These are phyloP conservation scores for Drosophila meridionalis DNA, from an alignment of 2,888 invertebrate genomes.

Conservation along the genomic window DNA sequence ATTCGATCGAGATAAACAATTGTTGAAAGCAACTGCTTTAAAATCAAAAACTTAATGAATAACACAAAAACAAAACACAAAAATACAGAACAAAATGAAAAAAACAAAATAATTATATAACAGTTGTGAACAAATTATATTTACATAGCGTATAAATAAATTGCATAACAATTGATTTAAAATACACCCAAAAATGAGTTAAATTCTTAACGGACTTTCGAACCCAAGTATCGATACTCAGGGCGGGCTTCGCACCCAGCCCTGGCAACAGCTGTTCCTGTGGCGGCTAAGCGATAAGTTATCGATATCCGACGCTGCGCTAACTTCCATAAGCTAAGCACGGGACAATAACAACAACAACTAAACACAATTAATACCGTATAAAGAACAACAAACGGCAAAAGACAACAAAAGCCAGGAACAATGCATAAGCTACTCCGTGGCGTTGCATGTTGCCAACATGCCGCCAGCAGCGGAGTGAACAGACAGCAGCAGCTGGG, in stretches of 20 bases:
- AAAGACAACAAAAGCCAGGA: background rate
- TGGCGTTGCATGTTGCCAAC: constrained; percentile 55
- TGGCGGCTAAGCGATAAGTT: constrained; percentile 31
- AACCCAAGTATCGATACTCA: constrained; percentile 1
- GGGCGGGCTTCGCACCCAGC: background rate
- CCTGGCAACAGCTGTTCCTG: constrained; percentile 33
- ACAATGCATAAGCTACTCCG: constrained; percentile 56
- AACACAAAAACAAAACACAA: constrained; percentile 23
- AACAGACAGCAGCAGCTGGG: constrained; percentile 25
- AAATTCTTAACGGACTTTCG: constrained; percentile 1
- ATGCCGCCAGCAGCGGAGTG: constrained; percentile 52
- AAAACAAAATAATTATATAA: constrained; percentile 69
- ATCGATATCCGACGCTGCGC: constrained; percentile 15
- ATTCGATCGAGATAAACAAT: constrained; percentile 54
- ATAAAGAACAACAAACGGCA: constrained; percentile 8
- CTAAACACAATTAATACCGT: constrained; percentile 1
- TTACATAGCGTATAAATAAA: constrained; percentile 79
- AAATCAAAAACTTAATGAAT: constrained; percentile 60
- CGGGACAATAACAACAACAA: constrained; percentile 44
- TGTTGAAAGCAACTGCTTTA: constrained; percentile 73
- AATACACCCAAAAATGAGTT: constrained; percentile 43
- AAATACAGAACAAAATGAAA: constrained; percentile 10
- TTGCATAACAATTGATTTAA: constrained; percentile 80
- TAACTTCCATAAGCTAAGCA: constrained; percentile 24
- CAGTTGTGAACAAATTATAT: constrained; percentile 80